Base-by-base conservation (phyloP, 2,888 invertebrate genomes). In the Iphiclides podalirius region DNA sequence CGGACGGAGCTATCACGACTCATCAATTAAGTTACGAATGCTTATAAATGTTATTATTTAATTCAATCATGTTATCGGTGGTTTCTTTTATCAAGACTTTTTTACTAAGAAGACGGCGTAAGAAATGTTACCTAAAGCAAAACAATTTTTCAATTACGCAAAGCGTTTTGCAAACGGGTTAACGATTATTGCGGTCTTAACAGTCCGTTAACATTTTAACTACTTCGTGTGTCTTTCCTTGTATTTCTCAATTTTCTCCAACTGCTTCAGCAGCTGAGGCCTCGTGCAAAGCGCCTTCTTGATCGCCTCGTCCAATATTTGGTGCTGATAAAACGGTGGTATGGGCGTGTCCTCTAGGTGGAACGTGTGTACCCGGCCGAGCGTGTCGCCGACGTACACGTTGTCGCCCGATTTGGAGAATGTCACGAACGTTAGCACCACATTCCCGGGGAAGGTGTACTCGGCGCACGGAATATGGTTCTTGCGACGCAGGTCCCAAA, bases 401-500 rank as follows among this genome's bases (percentile, higher is more conserved):
- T 93, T 94, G 38, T 93, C 90, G 0, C 95, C 95, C 26, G 92
- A 92, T 1, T 79, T 68, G 0, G 93, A 92, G 66, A 95, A 94
- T 52, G 90, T 89, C 2, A 92, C 73, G n/a, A 85, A 83, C 0
- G 91, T 90, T 46, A 92, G 55, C 9, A 75, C 68, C 4, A 78
- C 75, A 9, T 82, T 72, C 0, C 67, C 70, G 0, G 91, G 86
- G 36, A 91, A 90, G 0, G 68, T 64, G 33, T 90, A 91, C 38
- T 91, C 83, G 0, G 92, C 91, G 53, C 91, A 91, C 0, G 95
- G 94, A 43, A 91, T 90, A 52, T 94, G 91, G 0, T 90, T 92
- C 67, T 94, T 95, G 14, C 94, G 82, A 3, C 93, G 91, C 6
- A 96, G 79, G 70, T 96, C 95, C 96, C 96, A 96, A 15, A 96